Evolutionary conservation across 1,140 invertebrate genomes (phyloP).

Genomic region (Anastrepha obliqua): DNA sequence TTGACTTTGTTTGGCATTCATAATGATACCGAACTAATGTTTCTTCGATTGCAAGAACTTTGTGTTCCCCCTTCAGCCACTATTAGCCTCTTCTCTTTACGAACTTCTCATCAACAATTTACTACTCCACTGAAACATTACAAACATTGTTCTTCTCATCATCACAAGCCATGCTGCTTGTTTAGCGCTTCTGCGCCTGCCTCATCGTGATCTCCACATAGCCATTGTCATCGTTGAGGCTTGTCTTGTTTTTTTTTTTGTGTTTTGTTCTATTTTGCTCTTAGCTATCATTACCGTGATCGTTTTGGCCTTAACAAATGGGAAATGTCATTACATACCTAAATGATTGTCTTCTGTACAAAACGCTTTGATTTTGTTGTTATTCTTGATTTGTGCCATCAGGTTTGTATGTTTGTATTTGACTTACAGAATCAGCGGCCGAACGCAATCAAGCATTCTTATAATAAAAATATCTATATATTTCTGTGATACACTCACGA

Average conservation of each 20-base stretch:
- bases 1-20: conserved; percentile 73
- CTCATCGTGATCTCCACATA: neutral
- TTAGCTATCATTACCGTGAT: conserved; percentile 21
- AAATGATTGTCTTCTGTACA: conserved; percentile 36
- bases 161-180: neutral
- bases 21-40: conserved; percentile 62
- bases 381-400: conserved; percentile 26
- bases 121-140: neutral
- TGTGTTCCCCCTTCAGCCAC: no score
- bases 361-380: neutral
- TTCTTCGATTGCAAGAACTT: neutral
- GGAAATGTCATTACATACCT: conserved; percentile 63
- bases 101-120: no score
- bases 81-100: no score
- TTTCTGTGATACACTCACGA: no score
- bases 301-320: conserved; percentile 58
- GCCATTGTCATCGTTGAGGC: neutral
- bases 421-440: neutral
- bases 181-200: neutral
- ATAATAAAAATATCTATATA: no score
- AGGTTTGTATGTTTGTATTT: neutral
- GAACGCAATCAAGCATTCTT: neutral
- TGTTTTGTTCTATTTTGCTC: conserved; percentile 4
- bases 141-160: conserved; percentile 27
- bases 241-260: neutral